Evolutionary conservation across 2,797 vertebrate species (phyloP), one percentile per base, ranked within the genome.

Genomic region (Cirrhinus molitorella): DNA sequence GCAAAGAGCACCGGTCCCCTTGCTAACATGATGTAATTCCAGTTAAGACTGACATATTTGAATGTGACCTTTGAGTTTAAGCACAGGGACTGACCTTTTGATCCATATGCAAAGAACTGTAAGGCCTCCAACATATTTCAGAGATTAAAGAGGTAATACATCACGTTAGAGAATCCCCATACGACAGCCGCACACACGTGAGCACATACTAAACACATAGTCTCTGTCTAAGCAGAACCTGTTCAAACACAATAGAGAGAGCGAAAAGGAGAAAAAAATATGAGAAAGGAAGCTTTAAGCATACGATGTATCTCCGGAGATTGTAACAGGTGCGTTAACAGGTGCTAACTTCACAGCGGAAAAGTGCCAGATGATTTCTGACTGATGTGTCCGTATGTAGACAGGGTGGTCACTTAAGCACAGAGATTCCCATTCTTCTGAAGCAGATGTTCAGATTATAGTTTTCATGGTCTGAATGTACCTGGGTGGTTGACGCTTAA

Each of bases 321-420:
- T 61, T 78, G 65, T 78, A 83, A 78, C 82, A 83, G 81, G 81
- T 83, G 81, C 81, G 70, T 59, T 47, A 78, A 77, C 81, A 83
- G 74, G 82, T 83, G 82, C 16, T 47, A 77, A 77, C 73, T 49
- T 55, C 49, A 51, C 74, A 63, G 51, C 6, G 47, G 76, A 76
- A 83, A 76, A 61, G 76, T 31, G 61, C 17, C 49, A 53, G 70
- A 79, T 75, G 81, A 86, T 59, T 47, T 61, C 34, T 83, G 73
- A 78, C 47, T 65, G 23, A 55, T 70, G 63, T 75, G 51, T 75
- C 17, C 31, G 47, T 59, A 61, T 57, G 65, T 9, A 47, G 23
- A 21, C 65, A 57, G 63, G 76, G 75, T 34, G 49, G 80, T 72
- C 70, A 55, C 65, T 71, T 71, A 65, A 80, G 23, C 31, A 55